Evolutionary conservation across 2,113 vertebrate genomes (phyloP).

Genomic region (Chloropsis cyanopogon): DNA sequence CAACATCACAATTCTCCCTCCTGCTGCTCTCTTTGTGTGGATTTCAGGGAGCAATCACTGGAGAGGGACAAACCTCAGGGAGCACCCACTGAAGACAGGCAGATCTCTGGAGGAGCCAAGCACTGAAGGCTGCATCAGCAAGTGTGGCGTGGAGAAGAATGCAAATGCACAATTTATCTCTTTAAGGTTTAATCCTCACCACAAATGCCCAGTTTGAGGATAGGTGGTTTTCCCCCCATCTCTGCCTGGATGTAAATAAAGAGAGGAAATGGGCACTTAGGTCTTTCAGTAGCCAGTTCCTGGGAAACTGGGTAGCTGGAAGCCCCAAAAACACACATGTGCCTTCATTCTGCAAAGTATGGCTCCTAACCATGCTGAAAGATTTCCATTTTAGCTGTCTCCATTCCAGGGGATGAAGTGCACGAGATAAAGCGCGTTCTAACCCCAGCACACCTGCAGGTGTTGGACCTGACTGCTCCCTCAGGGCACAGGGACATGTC

Average conservation of each 20-base stretch:
- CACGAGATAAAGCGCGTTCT: neutral
- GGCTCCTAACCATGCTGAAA: neutral
- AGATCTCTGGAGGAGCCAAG: neutral
- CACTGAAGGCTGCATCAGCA: neutral
- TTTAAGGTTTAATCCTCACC: neutral
- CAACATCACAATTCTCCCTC: neutral
- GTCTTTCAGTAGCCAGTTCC: neutral
- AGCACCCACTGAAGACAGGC: neutral
- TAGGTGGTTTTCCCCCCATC: neutral
- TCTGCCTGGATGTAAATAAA: neutral
- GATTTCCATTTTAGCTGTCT: neutral
- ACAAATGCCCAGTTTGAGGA: neutral
- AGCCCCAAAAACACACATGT: rapidly evolving
- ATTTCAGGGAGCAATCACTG: neutral
- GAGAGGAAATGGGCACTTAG: neutral
- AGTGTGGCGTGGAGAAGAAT: neutral
- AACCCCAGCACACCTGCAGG: neutral
- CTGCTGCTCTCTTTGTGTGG: neutral
- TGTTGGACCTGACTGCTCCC: neutral
- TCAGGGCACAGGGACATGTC: neutral
- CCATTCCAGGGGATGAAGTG: neutral
- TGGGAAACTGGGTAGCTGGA: neutral
- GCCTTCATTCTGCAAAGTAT: neutral
- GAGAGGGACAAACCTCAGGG: neutral
- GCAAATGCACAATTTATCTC: neutral